phyloP scores from a whole-genome alignment of 2,113 vertebrate species.

The Proterorhinus semilunaris region DNA sequence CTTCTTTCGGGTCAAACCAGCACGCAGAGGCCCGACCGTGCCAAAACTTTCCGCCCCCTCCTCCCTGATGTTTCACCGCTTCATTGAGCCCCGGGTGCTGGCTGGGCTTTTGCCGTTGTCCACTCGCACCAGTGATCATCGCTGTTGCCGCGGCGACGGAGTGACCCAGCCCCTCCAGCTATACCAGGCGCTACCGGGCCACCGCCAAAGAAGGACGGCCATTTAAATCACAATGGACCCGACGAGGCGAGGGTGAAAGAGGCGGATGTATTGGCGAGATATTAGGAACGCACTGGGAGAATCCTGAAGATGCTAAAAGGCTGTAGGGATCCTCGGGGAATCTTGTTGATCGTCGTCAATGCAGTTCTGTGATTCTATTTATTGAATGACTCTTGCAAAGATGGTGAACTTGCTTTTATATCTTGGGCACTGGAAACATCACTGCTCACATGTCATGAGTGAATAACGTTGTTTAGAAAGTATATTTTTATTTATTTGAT shows the following conservation, averaged over 20 bases:
- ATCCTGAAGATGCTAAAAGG: not conserved
- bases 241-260: not conserved
- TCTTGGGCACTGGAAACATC: not conserved
- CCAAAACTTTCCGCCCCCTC: conserved; percentile 37
- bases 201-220: conserved; percentile 41
- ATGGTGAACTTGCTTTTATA: not conserved
- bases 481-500: too few relatives aligned
- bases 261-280: not conserved
- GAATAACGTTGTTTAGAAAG: conserved; percentile 8
- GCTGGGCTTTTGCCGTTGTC: conserved; percentile 47
- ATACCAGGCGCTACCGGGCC: conserved; percentile 19
- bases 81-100: conserved; percentile 45
- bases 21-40: conserved; percentile 14
- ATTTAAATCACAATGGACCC: not conserved
- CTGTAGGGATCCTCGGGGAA: too few relatives aligned
- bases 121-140: conserved; percentile 62
- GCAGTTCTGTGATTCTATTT: too few relatives aligned
- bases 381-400: not conserved
- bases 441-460: not conserved
- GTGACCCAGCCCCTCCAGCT: conserved; percentile 55
- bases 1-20: conserved; percentile 47
- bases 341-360: too few relatives aligned
- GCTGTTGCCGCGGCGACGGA: conserved; percentile 62
- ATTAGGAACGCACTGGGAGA: not conserved
- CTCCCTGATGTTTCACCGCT: conserved; percentile 43